Base-by-base conservation (phyloP, 2,113 vertebrate genomes). In the Fulica atra region DNA sequence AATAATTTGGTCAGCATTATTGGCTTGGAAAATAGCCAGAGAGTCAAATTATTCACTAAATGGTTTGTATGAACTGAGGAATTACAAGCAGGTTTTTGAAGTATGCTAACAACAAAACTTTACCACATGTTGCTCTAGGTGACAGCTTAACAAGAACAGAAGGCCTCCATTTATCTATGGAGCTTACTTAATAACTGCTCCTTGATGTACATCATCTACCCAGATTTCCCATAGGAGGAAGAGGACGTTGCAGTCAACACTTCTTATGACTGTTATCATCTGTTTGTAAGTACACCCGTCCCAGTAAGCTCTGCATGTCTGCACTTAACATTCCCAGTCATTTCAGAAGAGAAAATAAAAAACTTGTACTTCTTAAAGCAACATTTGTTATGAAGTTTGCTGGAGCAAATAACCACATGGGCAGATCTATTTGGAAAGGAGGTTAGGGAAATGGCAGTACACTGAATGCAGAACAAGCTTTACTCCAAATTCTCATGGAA, bases 1-100 rank as follows among this genome's bases (percentile, higher is more conserved):
- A 93, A 92, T 95, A 96, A 96, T 96, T 95, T 95, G 95, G 95
- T 96, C 96, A 96, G 76, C 40, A 6, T 96, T 93, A 97, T 69
- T 96, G 93, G 68, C 70, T 96, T 96, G 96, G 96, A 96, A 93
- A 80, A 50, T 38, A 63, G 79, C 96, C 96, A 97, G 81, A 16
- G 69, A 96, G 65, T 61, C 76, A 81, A 80, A 92, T 81, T 64
- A 83, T 66, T 94, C 86, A 36, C 83, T 78, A 76, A 88, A 71
- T 20, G 48, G 51, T 57, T 29, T 38, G 28, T 61, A 21, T 14
- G 50, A 92, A 84, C n/a, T 46, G 68, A 78, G 92, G 74, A 92
- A 95, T 65, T 91, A 42, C 76, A 84, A 70, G 64, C 69, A 88
- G 88, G 42, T 59, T 78, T 83, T 59, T 35, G 38, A 78, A 86